Percentiles rank a stretch among this genome's conserved stretches.
phyloP scores from a whole-genome alignment of 2,113 vertebrate species.

The Syngnathus typhle region DNA sequence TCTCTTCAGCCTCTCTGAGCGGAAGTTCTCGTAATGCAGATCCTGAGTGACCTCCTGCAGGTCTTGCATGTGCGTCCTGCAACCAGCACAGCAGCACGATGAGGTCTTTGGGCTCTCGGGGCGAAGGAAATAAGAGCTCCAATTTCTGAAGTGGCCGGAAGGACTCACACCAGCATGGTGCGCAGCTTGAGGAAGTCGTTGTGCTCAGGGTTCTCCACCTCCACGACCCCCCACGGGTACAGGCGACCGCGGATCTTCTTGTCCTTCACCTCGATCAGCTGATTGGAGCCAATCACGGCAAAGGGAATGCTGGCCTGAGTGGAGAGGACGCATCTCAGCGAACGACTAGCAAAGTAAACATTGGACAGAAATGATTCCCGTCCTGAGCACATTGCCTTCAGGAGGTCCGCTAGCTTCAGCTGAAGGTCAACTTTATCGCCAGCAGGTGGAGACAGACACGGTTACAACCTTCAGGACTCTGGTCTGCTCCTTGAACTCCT shows the following conservation, averaged over 20 bases:
- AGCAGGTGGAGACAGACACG: slow-evolving; percentile 4
- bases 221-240: slow-evolving; percentile 81
- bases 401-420: background rate
- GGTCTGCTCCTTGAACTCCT: slow-evolving; percentile 93
- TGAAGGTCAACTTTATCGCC: slow-evolving; percentile 8
- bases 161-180: slow-evolving; percentile 83
- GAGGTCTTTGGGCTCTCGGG: background rate
- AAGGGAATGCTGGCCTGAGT: slow-evolving; percentile 81
- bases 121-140: background rate
- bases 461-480: slow-evolving; percentile 80
- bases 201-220: slow-evolving; percentile 88
- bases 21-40: slow-evolving; percentile 87
- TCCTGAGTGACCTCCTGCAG: slow-evolving; percentile 86
- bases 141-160: slow-evolving; percentile 2
- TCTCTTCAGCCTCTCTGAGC: slow-evolving; percentile 83
- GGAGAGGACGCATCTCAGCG: background rate
- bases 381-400: too few species aligned
- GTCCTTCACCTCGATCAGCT: slow-evolving; percentile 88
- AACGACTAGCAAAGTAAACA: too few species aligned
- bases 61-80: slow-evolving; percentile 85
- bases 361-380: too few species aligned
- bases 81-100: slow-evolving; percentile 22
- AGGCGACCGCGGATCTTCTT: slow-evolving; percentile 84
- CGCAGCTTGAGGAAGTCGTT: slow-evolving; percentile 88
- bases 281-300: slow-evolving; percentile 82